Percentiles rank a stretch among this genome's conserved stretches.
These are phyloP conservation scores for Cybosia mesomella DNA, from an alignment of 2,888 invertebrate genomes.

Conservation along the genomic window DNA sequence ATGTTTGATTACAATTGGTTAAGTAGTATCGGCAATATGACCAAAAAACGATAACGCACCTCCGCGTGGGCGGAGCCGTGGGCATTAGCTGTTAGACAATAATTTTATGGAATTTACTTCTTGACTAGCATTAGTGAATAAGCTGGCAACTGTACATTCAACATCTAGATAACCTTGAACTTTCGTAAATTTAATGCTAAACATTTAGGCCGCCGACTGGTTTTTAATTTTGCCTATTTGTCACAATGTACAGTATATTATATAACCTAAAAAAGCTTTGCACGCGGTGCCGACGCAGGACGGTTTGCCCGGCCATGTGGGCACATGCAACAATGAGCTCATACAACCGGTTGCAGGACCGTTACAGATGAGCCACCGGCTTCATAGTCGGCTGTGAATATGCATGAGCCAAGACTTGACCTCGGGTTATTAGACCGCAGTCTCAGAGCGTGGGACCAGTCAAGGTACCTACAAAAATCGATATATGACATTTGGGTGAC, in stretches of 20 bases:
- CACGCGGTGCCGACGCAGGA: conserved; percentile 38
- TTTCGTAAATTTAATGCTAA: neutral
- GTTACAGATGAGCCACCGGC: conserved; percentile 83
- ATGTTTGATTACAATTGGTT: too few relatives aligned
- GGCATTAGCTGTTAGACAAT: too few relatives aligned
- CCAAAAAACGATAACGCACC: too few relatives aligned
- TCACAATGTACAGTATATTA: conserved; percentile 22
- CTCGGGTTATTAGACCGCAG: conserved; percentile 82
- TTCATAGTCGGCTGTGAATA: conserved; percentile 74
- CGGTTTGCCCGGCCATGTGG: conserved; percentile 59
- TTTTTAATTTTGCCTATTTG: conserved; percentile 18
- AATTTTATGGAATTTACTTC: conserved; percentile 14
- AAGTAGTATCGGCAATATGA: too few relatives aligned
- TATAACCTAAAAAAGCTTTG: conserved; percentile 22
- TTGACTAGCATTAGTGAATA: neutral
- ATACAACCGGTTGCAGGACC: conserved; percentile 83
- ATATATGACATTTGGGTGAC: conserved; percentile 72
- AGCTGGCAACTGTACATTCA: conserved; percentile 17
- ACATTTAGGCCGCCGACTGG: conserved; percentile 2
- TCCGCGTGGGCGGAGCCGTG: too few relatives aligned
- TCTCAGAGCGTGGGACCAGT: conserved; percentile 79
- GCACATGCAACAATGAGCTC: conserved; percentile 79
- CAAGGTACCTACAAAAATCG: conserved; percentile 69
- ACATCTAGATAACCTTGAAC: conserved; percentile 15
- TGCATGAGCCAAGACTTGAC: conserved; percentile 84